Base-by-base conservation (phyloP, 1,140 invertebrate genomes). In the Campoletis sonorensis region DNA sequence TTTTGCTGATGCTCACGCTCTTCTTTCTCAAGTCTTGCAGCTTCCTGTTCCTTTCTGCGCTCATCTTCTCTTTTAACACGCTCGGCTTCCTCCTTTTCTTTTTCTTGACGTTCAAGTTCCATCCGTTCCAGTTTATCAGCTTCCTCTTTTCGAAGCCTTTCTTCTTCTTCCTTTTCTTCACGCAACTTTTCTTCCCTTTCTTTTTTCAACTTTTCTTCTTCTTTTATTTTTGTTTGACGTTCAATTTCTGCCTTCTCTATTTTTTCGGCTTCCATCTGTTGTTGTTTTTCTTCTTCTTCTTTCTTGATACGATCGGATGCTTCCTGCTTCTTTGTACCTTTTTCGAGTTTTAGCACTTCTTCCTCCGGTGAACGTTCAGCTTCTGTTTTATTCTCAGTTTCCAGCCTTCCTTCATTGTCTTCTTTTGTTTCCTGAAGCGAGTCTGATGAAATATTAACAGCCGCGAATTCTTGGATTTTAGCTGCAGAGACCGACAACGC, bases 41-140 rank as follows among this genome's bases (percentile, higher is more conserved):
- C 85, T 8, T 81, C 51, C 78, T 85, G 80, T 79, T 37, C 83
- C 33, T 83, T 13, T 13, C 82, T 77, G 4, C 73, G 71, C 16
- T 80, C 75, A 68, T 82, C 83, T 64, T 80, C 77, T 1, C 79
- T 72, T 5, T 85, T 79, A 51, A 81, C 84, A 15, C 72, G 80
- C 1, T 85, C 82, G 30, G 79, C 26, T 45, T 86, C 81, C 78
- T 88, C 76, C 30, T 81, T 81, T 61, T 84, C 49, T n/a, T 79
- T 72, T 37, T 54, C 72, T 80, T 84, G 76, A 26, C 79, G 81
- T 84, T 40, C 49, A 26, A 67, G 77, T 26, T 79, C 77, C 7
- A 82, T 71, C 0, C 54, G 64, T 26, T 82, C 37, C 26, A 11
- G 13, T 68, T 80, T 64, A 67, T 84, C 13, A 18, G 70, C 67